Base-by-base conservation (phyloP, 2,113 vertebrate species). In the Potamarius usumacintae region DNA sequence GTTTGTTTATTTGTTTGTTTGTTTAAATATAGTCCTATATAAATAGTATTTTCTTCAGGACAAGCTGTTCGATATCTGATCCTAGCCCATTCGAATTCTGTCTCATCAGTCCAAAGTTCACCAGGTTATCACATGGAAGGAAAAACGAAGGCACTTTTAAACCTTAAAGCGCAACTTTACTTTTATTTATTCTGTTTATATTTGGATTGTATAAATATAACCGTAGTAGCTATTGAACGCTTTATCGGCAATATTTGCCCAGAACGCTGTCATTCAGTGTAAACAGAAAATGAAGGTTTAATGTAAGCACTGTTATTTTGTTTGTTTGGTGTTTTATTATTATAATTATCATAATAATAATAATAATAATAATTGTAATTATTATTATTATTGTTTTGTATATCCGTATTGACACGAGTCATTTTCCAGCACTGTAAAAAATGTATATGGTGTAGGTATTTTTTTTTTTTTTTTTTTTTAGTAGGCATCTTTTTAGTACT, bases 191-290 rank as follows among this genome's bases (percentile, higher is more conserved):
- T 99, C 95, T 95, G 89, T 94, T 77, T 91, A 93, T 94, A 93
- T 94, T 92, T 83, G 93, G 96, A 96, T 93, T 94, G 94, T 93
- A 93, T 94, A 94, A 95, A 95, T 96, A 93, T 89, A 92, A 94
- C 93, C 94, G 94, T 94, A 95, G 94, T 97, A 42, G 42, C 42
- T 42, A 95, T 96, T 96, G 95, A 93, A 93, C 95, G 94, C 94
- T 96, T 96, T 96, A 96, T 97, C 96, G 97, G 97, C 97, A 99
- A 99, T 98, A 98, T 99, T 99, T 99, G 98, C 97, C 97, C 87
- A 95, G 95, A 42, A 96, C 94, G 95, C 94, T 93, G 94, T 92
- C 91, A 91, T 93, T 94, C 93, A 90, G 93, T 93, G 92, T 92
- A 93, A 93, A 93, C 92, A 90, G 91, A 94, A 93, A 93, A 90